These are phyloP conservation scores for Nipponia nippon DNA, from an alignment of 2,113 vertebrate genomes.

Conservation along the genomic window DNA sequence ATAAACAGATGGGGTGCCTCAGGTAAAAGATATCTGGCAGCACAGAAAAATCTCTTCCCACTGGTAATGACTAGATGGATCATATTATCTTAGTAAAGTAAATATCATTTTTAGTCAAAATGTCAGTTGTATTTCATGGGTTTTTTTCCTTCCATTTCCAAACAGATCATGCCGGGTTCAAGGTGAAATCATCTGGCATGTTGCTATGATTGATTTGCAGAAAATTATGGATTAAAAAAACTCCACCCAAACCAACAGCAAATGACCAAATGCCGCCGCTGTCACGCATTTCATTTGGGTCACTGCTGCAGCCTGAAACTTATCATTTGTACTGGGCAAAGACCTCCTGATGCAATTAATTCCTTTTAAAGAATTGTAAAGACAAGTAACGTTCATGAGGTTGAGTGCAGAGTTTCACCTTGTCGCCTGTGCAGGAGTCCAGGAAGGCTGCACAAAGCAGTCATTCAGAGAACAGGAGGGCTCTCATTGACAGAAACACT, in stretches of 20 bases:
- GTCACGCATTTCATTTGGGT: not conserved
- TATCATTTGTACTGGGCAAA: not conserved
- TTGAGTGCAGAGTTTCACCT: slow-evolving; percentile 36
- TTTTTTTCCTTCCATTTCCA: not conserved
- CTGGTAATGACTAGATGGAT: slow-evolving; percentile 34
- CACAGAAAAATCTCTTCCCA: not conserved
- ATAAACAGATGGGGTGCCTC: slow-evolving; percentile 58
- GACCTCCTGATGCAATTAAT: not conserved
- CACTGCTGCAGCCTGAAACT: not conserved
- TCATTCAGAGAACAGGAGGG: slow-evolving; percentile 70
- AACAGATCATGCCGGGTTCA: not conserved
- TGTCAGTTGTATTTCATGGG: not conserved
- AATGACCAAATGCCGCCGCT: rapidly evolving
- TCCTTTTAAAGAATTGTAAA: slow-evolving; percentile 6
- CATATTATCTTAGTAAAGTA: slow-evolving; percentile 31
- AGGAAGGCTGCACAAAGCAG: slow-evolving; percentile 69
- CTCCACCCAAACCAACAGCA: not conserved
- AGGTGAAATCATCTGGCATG: not conserved
- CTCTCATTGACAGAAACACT: slow-evolving; percentile 75
- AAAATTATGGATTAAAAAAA: not conserved
- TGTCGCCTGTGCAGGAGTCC: slow-evolving; percentile 24
- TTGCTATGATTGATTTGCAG: not conserved
- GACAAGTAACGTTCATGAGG: slow-evolving; percentile 33
- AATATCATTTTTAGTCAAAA: slow-evolving; percentile 43
- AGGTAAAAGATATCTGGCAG: slow-evolving; percentile 50